These are phyloP conservation scores for Pentalonia nigronervosa DNA, from an alignment of 1,140 invertebrate genomes.

Conservation along the genomic window DNA sequence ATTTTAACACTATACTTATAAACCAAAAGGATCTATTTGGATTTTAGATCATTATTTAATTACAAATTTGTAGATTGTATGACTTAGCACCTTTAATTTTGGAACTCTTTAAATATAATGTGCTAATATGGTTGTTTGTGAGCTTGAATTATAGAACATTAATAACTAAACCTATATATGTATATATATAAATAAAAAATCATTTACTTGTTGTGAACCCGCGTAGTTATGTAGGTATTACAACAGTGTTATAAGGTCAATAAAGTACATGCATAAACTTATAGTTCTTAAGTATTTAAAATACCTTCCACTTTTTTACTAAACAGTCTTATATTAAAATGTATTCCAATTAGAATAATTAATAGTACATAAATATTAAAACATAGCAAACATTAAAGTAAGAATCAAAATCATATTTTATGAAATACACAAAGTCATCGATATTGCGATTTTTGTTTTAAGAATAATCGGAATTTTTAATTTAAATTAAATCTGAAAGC, in stretches of 20 bases:
- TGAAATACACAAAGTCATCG: neutral
- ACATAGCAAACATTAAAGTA: neutral
- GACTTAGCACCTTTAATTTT: too few relatives aligned
- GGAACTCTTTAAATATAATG: too few relatives aligned
- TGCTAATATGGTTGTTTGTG: too few relatives aligned
- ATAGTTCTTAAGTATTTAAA: neutral
- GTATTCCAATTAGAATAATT: too few relatives aligned
- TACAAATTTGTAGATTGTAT: too few relatives aligned
- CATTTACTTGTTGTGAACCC: neutral
- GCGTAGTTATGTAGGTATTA: neutral
- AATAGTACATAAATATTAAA: neutral
- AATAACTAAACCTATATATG: too few relatives aligned
- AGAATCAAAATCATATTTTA: neutral
- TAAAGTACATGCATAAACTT: neutral
- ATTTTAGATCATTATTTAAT: too few relatives aligned
- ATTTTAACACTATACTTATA: too few relatives aligned
- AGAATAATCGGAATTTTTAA: neutral
- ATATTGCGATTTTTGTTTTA: neutral
- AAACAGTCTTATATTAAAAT: neutral
- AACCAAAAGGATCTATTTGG: too few relatives aligned
- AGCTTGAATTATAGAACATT: too few relatives aligned
- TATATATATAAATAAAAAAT: too few relatives aligned
- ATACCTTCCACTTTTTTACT: neutral
- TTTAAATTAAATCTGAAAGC: neutral
- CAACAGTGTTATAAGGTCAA: neutral